phyloP scores from a whole-genome alignment of 2,888 invertebrate species.

The Serrognathus titanus region DNA sequence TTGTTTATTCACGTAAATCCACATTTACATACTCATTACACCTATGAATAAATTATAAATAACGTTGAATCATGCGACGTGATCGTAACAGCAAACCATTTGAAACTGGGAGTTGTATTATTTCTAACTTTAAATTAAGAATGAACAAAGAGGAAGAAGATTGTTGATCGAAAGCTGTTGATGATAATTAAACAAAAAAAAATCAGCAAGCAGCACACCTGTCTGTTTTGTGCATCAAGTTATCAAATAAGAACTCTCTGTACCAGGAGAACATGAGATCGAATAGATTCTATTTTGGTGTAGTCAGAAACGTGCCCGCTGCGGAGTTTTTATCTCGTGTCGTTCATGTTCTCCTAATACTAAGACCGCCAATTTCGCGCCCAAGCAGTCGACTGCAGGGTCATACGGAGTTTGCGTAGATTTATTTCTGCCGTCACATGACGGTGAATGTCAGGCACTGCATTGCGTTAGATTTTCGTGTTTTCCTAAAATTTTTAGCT shows the following conservation, averaged over 20 bases:
- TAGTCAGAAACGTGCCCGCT: not conserved
- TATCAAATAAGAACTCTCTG: slow-evolving; percentile 38
- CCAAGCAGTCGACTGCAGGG: slow-evolving; percentile 35
- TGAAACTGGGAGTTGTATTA: not conserved
- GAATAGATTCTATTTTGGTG: slow-evolving; percentile 1
- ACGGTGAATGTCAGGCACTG: no score
- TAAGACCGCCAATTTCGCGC: slow-evolving; percentile 46
- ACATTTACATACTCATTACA: not conserved
- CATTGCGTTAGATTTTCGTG: no score
- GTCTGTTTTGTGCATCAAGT: slow-evolving; percentile 40
- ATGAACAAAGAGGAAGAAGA: no score
- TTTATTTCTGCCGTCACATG: not conserved
- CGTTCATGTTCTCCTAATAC: slow-evolving; percentile 32
- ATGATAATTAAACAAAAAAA: slow-evolving; percentile 9
- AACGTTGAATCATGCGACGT: not conserved
- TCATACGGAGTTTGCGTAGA: slow-evolving; percentile 33
- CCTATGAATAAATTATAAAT: no score
- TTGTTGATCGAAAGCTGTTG: no score
- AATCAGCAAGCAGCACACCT: slow-evolving; percentile 21
- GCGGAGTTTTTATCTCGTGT: slow-evolving; percentile 10
- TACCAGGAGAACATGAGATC: slow-evolving; percentile 26
- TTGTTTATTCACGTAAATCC: not conserved
- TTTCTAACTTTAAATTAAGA: not conserved
- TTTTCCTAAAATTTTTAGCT: no score
- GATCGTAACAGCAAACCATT: no score